Evolutionary conservation across 2,888 invertebrate genomes (phyloP).

Genomic region (Drosophila vallismaia): DNA sequence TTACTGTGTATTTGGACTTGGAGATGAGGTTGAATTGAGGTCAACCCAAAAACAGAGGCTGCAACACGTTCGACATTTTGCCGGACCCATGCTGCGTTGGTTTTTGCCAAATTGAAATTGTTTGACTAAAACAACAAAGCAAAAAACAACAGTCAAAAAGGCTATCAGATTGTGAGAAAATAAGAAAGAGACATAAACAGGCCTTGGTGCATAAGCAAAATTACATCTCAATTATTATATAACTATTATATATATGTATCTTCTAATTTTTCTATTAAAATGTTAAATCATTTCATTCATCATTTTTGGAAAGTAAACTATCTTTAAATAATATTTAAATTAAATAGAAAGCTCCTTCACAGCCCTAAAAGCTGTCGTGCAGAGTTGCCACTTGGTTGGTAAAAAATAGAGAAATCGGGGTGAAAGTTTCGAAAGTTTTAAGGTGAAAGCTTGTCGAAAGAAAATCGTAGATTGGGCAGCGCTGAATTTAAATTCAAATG

Average conservation of each 20-base stretch:
- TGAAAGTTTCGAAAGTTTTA: conserved; percentile 6
- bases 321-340: background rate
- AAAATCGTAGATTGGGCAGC: background rate
- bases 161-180: background rate
- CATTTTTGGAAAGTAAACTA: background rate
- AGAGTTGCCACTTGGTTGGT: conserved; percentile 26
- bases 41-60: conserved; percentile 13
- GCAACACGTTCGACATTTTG: conserved; percentile 70
- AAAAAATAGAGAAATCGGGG: background rate
- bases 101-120: conserved; percentile 75
- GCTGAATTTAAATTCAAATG: background rate
- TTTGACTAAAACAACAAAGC: conserved; percentile 55
- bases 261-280: too few relatives aligned
- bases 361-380: background rate
- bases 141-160: background rate
- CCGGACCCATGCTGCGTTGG: conserved; percentile 65
- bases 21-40: conserved; percentile 21
- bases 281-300: too few relatives aligned
- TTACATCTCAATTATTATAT: too few relatives aligned
- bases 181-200: background rate
- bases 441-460: background rate
- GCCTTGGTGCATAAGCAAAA: too few relatives aligned
- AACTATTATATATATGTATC: too few relatives aligned
- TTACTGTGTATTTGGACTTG: background rate
- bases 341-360: background rate